Base-by-base conservation (phyloP, 2,797 vertebrate genomes). In the Neosalanx taihuensis region DNA sequence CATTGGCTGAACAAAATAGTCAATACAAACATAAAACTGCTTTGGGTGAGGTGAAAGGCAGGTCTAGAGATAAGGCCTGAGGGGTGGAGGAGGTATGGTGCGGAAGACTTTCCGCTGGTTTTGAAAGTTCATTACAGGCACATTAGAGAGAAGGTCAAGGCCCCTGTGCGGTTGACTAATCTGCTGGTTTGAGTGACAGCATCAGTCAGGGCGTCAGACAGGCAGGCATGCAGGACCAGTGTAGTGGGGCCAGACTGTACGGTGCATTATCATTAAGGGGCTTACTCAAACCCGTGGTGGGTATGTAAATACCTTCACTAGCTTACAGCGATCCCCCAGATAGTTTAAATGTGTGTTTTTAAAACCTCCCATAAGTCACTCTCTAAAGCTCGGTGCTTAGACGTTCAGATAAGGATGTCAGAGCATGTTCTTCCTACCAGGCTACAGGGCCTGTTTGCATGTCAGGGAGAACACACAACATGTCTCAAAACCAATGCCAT, bases 161-260 rank as follows among this genome's bases (percentile, higher is more conserved):
- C 76, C 79, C 61, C 72, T 37, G 82, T 71, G 71, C 78, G 76
- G 75, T 72, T 58, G 57, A 80, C 78, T 89, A 88, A 91, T 88
- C 89, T 77, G 33, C 80, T 75, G 74, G 69, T 83, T 85, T 85
- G 85, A 86, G 75, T 89, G 88, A 90, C 86, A 85, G 84, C 86
- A 83, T 87, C 84, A 85, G 83, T 89, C 84, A 87, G 81, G 73
- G 77, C 88, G 74, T 80, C 81, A 81, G 82, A 72, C 71, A 76
- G 13, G 78, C 82, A 81, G 82, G 73, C 71, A 76, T 10, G 64
- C 41, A 67, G 75, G 75, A n/a, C 18, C 41, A 46, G 17, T 18
- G 51, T 56, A n/a, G 51, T n/a, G 51, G 18, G 76, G 79, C 70
- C 83, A 78, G 81, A 85, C 84, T 83, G 87, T 83, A 82, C 4